A percentile compares a stretch with the other conserved stretches of the same genome.
phyloP scores from a whole-genome alignment of 2,797 vertebrate genomes.

The Xerus rutilus region DNA sequence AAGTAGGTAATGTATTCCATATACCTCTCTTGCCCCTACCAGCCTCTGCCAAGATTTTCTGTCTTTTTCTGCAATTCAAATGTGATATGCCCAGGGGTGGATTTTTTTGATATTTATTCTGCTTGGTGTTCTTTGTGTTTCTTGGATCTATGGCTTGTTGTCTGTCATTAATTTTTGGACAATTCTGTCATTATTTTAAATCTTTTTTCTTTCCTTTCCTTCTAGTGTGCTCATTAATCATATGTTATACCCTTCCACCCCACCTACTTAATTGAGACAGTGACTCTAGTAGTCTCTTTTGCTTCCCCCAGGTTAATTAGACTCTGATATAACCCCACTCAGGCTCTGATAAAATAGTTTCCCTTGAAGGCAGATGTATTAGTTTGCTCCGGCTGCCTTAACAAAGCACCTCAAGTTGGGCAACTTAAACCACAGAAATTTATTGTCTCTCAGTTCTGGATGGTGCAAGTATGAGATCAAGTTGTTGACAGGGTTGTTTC shows the following conservation, averaged over 20 bases:
- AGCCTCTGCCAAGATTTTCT: neutral
- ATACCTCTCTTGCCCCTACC: neutral
- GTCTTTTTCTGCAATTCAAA: neutral
- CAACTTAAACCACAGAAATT: neutral
- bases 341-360: neutral
- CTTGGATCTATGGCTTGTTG: neutral
- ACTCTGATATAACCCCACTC: neutral
- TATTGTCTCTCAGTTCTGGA: neutral
- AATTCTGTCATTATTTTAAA: no score
- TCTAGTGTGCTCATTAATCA: neutral
- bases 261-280: neutral
- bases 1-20: neutral
- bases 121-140: neutral
- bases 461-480: neutral
- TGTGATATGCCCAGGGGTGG: neutral
- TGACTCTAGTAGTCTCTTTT: neutral
- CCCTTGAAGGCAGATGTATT: neutral
- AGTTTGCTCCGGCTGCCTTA: neutral
- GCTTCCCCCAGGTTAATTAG: neutral
- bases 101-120: neutral
- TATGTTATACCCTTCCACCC: neutral
- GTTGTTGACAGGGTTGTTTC: neutral
- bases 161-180: neutral
- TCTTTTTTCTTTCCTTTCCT: neutral
- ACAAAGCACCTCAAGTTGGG: no score